A percentile compares a stretch with the other conserved stretches of the same genome.
Evolutionary conservation across 2,888 invertebrate species (phyloP).

Genomic region (Drosophila subquinaria): DNA sequence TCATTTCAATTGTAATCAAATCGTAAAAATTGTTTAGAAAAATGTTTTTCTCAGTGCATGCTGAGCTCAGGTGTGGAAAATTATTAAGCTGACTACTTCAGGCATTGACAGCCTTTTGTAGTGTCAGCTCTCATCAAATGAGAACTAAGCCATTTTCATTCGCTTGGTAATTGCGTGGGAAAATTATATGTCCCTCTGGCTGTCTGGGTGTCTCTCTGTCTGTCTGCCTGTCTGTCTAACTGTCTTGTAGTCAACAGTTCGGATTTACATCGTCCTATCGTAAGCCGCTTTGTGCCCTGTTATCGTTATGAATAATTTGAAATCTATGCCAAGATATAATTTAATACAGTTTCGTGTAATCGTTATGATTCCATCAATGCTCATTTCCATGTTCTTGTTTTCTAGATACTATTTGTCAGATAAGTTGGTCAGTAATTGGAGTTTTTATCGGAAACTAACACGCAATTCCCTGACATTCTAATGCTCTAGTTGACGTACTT

Average conservation of each 20-base stretch:
- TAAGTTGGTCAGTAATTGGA: conserved; percentile 12
- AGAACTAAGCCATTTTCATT: conserved; percentile 9
- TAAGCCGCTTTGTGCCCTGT: not conserved
- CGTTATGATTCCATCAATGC: conserved; percentile 6
- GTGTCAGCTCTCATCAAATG: conserved; percentile 6
- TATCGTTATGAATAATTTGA: conserved; percentile 3
- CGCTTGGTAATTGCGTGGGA: conserved; percentile 21
- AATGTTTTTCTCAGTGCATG: conserved; percentile 4
- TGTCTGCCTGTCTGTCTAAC: not conserved
- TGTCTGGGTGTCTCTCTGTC: not conserved
- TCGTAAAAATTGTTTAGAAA: not conserved
- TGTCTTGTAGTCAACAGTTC: not conserved
- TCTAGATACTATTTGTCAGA: not conserved
- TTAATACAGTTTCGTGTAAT: conserved; percentile 7
- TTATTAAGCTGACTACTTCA: conserved; percentile 13
- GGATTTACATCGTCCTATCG: not conserved
- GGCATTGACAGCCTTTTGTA: conserved; percentile 19
- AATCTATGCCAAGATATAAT: conserved; percentile 2
- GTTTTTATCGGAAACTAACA: conserved; percentile 17
- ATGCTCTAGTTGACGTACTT: not conserved
- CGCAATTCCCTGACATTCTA: not conserved
- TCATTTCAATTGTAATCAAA: not conserved
- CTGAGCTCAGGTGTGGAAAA: conserved; percentile 12
- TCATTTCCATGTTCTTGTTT: not conserved
- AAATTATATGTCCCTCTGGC: not conserved